Evolutionary conservation across 2,113 vertebrate species (phyloP).

Genomic region (Ranitomeya variabilis): DNA sequence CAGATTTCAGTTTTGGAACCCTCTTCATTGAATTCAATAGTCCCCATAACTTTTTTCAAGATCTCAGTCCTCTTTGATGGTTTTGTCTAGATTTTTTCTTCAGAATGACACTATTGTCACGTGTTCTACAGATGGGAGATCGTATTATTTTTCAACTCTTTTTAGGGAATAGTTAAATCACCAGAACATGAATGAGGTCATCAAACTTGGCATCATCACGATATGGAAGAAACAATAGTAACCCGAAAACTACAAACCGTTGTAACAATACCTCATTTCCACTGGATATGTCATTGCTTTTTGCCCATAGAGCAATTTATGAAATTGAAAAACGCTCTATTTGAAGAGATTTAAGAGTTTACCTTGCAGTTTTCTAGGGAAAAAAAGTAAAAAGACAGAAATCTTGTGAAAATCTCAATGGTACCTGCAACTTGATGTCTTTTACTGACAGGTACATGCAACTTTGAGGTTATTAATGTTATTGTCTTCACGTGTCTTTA

Average conservation of each 20-base stretch:
- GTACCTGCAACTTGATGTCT: constrained; percentile 22
- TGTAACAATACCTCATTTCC: neutral
- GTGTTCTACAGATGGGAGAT: no score
- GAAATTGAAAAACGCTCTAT: neutral
- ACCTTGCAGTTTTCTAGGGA: neutral
- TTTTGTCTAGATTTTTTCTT: no score
- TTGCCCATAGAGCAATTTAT: neutral
- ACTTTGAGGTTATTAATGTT: constrained; percentile 52
- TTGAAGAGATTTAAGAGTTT: constrained; percentile 23
- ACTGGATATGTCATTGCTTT: neutral
- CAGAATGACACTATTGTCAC: no score
- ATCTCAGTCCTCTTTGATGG: no score
- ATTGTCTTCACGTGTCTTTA: constrained; percentile 45
- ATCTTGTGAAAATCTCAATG: constrained; percentile 33
- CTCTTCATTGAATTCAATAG: no score
- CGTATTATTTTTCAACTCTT: no score
- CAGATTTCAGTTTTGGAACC: no score
- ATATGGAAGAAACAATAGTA: neutral
- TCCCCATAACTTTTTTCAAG: no score
- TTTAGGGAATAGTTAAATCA: neutral
- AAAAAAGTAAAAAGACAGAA: constrained; percentile 20
- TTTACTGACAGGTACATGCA: constrained; percentile 50
- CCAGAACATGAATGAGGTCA: neutral
- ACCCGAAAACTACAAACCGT: neutral
- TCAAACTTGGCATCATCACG: neutral